These are phyloP conservation scores for Pseudonaja textilis DNA, from an alignment of 2,113 vertebrate species.

Conservation along the genomic window DNA sequence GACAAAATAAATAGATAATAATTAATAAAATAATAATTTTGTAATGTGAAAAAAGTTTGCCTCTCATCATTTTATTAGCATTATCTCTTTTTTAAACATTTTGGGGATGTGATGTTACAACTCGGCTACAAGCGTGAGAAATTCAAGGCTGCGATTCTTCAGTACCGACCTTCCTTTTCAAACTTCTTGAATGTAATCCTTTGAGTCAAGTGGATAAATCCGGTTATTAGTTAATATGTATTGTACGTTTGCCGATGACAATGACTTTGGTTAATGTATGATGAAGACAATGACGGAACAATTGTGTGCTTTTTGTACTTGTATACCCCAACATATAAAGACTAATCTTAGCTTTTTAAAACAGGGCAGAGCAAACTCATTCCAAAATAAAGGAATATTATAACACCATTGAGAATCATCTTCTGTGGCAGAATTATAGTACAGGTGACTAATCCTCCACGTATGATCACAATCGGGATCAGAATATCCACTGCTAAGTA, in stretches of 20 bases:
- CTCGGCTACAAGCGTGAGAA: background rate
- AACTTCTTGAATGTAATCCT: background rate
- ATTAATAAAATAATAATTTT: background rate
- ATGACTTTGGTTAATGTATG: background rate
- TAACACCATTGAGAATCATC: background rate
- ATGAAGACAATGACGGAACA: background rate
- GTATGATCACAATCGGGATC: background rate
- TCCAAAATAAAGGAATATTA: background rate
- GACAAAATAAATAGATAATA: no score
- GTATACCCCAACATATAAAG: no score
- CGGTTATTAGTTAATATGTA: background rate
- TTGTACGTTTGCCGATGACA: background rate
- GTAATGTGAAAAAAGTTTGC: background rate
- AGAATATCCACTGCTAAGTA: background rate
- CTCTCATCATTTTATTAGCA: background rate
- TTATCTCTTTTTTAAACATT: background rate
- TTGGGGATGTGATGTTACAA: background rate
- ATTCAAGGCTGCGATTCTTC: background rate
- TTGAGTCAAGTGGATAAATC: background rate
- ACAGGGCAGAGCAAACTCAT: background rate
- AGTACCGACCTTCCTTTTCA: background rate
- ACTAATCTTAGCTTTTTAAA: background rate
- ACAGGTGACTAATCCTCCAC: background rate
- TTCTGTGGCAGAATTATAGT: background rate
- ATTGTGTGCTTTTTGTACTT: background rate